Evolutionary conservation across 2,797 vertebrate species (phyloP), one percentile per base, ranked within the genome.

Genomic region (Cephalopachus bancanus): DNA sequence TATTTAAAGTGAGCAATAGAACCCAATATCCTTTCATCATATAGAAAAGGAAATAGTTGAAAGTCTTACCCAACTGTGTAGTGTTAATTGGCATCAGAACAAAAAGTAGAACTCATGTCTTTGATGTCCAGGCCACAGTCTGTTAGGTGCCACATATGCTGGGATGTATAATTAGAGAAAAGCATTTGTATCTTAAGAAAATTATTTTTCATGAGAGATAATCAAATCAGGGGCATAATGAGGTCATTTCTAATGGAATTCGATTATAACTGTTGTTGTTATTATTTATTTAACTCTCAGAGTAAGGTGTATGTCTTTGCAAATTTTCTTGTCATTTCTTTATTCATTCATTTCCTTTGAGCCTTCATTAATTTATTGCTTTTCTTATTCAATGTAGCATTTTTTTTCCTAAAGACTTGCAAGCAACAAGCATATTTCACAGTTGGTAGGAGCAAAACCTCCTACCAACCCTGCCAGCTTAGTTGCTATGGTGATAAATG

Each of bases 401-500:
- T 64, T 89, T 93, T 44, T 78, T 65, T n/a, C 0, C 62, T 94
- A 71, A n/a, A 83, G 69, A 59, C 93, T 97, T 91, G 72, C n/a
- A 74, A 94, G 81, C 79, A 96, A 95, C 95, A 85, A 95, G 84
- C 93, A 80, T 95, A 95, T 95, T 93, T 97, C 92, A 85, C 89
- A 97, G 92, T 91, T 97, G 90, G 97, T 89, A 93, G 87, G 93
- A 94, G 84, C 69, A 72, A 76, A 89, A 88, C 89, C 93, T 86
- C 92, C 94, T 85, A 94, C 90, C 85, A 89, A 96, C 81, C 75
- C 93, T 97, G 94, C 60, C 96, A 95, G 96, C 28, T 96, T 95
- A 83, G 97, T 98, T 98, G 96, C 97, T 75, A 98, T 98, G 94
- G 97, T 95, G 96, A 98, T 93, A 97, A 97, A 96, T 97, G 95